These are phyloP conservation scores for Nesogale talazaci DNA, from an alignment of 2,113 vertebrate species.

Conservation along the genomic window DNA sequence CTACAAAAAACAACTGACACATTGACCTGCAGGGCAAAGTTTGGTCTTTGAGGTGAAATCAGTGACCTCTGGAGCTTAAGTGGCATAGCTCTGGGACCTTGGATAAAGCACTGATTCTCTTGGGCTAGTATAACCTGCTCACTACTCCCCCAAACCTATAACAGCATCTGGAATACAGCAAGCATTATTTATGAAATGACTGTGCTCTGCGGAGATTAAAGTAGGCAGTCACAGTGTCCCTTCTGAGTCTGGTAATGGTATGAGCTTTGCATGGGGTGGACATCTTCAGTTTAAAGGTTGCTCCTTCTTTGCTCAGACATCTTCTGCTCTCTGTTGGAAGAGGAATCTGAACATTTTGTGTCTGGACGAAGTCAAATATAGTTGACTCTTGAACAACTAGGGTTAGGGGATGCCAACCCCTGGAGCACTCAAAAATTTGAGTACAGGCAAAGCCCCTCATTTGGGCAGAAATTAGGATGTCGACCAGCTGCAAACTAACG, in stretches of 20 bases:
- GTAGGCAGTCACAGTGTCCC: not conserved
- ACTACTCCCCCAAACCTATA: not conserved
- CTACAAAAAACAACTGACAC: constrained; percentile 60
- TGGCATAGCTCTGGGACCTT: not conserved
- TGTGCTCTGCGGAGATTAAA: not conserved
- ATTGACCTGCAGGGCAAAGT: not conserved
- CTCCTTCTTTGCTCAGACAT: constrained; percentile 3
- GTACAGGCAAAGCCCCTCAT: constrained; percentile 72
- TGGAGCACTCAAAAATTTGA: no score
- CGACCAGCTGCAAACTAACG: constrained; percentile 74
- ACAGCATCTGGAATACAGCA: not conserved
- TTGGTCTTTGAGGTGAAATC: not conserved
- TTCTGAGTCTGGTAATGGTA: not conserved
- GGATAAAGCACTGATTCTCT: constrained; percentile 2
- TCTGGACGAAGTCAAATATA: constrained; percentile 25
- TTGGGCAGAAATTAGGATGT: constrained; percentile 74
- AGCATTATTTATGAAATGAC: not conserved
- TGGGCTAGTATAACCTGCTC: not conserved
- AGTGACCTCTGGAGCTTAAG: not conserved
- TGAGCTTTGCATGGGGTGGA: not conserved
- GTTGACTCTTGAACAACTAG: no score
- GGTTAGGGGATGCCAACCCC: no score
- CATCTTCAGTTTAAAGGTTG: constrained; percentile 27
- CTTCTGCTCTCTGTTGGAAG: not conserved
- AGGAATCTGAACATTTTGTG: constrained; percentile 40